phyloP scores from a whole-genome alignment of 1,140 invertebrate genomes.

The Heliconius congener region DNA sequence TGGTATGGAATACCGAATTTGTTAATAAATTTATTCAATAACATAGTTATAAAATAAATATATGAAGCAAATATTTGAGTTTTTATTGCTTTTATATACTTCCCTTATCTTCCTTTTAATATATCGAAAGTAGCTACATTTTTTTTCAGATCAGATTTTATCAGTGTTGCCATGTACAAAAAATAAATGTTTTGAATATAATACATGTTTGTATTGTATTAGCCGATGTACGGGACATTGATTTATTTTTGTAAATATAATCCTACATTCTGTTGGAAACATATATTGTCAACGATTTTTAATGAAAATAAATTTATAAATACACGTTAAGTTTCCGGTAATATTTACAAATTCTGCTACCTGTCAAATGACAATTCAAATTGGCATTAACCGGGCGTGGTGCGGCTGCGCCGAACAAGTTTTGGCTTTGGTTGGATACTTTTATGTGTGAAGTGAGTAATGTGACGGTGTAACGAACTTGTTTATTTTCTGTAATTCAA shows the following conservation, averaged over 20 bases:
- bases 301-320: neutral
- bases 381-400: constrained; percentile 66
- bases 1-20: too few relatives aligned
- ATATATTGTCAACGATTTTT: neutral
- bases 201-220: too few relatives aligned
- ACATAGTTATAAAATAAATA: too few relatives aligned
- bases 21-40: too few relatives aligned
- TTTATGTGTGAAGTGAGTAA: constrained; percentile 66
- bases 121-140: too few relatives aligned
- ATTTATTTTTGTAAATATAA: neutral
- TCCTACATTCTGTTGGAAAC: neutral
- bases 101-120: too few relatives aligned
- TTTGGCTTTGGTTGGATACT: constrained; percentile 49
- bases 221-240: neutral
- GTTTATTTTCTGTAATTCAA: constrained; percentile 55
- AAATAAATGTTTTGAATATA: too few relatives aligned
- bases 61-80: too few relatives aligned
- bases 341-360: neutral
- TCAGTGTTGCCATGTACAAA: too few relatives aligned
- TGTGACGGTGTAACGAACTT: constrained; percentile 58
- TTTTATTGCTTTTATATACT: too few relatives aligned
- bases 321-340: neutral
- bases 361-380: constrained; percentile 26
- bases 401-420: constrained; percentile 67
- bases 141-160: too few relatives aligned